These are phyloP conservation scores for Ennomos erosarius DNA, from an alignment of 2,888 invertebrate genomes.

Conservation along the genomic window DNA sequence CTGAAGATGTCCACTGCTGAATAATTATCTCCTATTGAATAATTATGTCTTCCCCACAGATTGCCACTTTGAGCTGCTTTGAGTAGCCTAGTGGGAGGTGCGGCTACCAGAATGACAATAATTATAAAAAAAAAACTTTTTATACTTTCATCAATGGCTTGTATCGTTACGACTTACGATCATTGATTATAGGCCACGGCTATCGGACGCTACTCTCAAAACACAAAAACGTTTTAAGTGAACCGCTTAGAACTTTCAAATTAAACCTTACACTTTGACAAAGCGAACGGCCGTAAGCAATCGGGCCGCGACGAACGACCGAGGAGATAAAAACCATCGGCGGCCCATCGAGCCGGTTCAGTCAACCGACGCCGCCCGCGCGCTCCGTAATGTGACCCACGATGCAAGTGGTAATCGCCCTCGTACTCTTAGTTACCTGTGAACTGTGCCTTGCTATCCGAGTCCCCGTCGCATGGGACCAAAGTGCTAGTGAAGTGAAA, in stretches of 20 bases:
- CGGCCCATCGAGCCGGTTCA: slow-evolving; percentile 69
- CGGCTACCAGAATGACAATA: too few relatives aligned
- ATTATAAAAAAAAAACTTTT: too few relatives aligned
- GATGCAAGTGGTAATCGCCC: slow-evolving; percentile 65
- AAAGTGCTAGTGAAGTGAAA: slow-evolving; percentile 69
- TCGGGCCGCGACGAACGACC: slow-evolving; percentile 76
- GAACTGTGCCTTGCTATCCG: slow-evolving; percentile 67
- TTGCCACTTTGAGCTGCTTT: too few relatives aligned
- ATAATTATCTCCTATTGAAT: too few relatives aligned
- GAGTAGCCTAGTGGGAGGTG: too few relatives aligned
- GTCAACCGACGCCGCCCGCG: slow-evolving; percentile 70
- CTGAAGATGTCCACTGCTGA: too few relatives aligned
- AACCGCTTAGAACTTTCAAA: slow-evolving; percentile 39
- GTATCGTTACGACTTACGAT: too few relatives aligned
- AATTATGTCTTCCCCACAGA: too few relatives aligned
- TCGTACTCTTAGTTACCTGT: slow-evolving; percentile 64
- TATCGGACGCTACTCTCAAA: too few relatives aligned
- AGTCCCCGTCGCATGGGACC: slow-evolving; percentile 70
- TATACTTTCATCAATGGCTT: too few relatives aligned
- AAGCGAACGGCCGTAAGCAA: slow-evolving; percentile 74
- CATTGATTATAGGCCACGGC: too few relatives aligned
- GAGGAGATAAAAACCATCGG: slow-evolving; percentile 81
- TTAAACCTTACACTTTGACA: slow-evolving; percentile 56
- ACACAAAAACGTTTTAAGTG: too few relatives aligned
- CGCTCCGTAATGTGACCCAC: slow-evolving; percentile 72